Evolutionary conservation across 2,888 invertebrate species (phyloP).

Genomic region (Pardosa pseudoannulata): DNA sequence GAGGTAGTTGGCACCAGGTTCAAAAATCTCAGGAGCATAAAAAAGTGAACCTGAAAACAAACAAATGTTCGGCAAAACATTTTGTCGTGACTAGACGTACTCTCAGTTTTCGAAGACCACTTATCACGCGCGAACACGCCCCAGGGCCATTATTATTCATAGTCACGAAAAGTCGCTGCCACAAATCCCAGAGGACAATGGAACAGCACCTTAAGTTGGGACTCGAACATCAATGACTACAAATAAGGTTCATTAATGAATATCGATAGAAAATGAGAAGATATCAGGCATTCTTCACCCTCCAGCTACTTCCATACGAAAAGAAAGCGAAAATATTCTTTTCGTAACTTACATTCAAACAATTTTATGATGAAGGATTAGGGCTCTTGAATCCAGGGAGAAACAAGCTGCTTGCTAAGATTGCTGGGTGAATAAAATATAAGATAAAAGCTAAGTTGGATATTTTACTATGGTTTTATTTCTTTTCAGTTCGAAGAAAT

Average conservation of each 20-base stretch:
- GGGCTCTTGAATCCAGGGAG: too few relatives aligned
- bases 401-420: too few relatives aligned
- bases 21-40: background rate
- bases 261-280: background rate
- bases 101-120: background rate
- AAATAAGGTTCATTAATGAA: background rate
- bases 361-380: background rate
- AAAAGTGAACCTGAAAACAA: background rate
- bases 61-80: background rate
- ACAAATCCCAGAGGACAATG: background rate
- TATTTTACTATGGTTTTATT: too few relatives aligned
- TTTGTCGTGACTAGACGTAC: constrained; percentile 3
- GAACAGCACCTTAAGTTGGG: background rate
- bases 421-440: too few relatives aligned
- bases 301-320: background rate
- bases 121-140: constrained; percentile 1
- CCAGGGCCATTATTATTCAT: background rate
- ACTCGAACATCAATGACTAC: background rate
- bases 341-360: background rate
- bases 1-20: too few relatives aligned
- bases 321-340: background rate
- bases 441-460: too few relatives aligned
- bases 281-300: background rate
- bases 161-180: background rate
- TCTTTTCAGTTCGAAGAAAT: too few relatives aligned